Base-by-base conservation (phyloP, 1,140 invertebrate species). In the Venturia canescens region DNA sequence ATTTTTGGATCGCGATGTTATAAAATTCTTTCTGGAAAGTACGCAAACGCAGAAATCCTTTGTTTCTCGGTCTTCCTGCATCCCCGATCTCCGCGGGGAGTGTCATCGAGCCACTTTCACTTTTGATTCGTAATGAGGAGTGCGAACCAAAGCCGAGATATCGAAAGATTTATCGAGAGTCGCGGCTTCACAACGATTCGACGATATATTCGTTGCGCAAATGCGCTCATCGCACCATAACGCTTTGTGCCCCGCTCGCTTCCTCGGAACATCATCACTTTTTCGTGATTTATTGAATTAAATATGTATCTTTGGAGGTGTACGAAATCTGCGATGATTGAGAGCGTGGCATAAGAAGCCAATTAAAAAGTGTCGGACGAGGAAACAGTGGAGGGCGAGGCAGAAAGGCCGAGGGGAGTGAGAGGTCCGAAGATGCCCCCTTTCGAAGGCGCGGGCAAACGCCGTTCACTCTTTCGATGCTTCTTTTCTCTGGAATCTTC, bases 331-430 rank as follows among this genome's bases (percentile, higher is more conserved):
- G 16, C 5, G 21, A 63, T 13, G 60, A 63, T 63, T 26, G 60
- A 26, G 60, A 63, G 60, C 60, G 50, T 11, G 3, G 50, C 13
- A 21, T n/a, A 63, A 23, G 60, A 63, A 63, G 60, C 60, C 60
- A 63, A 63, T 63, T 63, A 63, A 27, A 63, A 26, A 26, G 60
- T 63, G 60, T 63, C 60, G 60, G 60, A 23, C 60, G 23, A 63
- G 60, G 23, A 27, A 63, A 63, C 60, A 63, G 60, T 63, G 27
- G 60, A 23, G 60, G 60, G 60, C 60, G 60, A 23, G 60, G 60
- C n/a, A 23, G 1, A 63, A 13, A 53, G 50, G n/a, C 38, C 16
- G 7, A 4, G 1, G 50, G n/a, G 50, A 53, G 50, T n/a, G 16
- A 53, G 18, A n/a, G 5, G 50, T 53, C n/a, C 4, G 11, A 23